Percentiles rank a stretch among this genome's conserved stretches.
phyloP scores from a whole-genome alignment of 37 sponge, comb jelly and placozoan genomes.

The Ianthella basta region DNA sequence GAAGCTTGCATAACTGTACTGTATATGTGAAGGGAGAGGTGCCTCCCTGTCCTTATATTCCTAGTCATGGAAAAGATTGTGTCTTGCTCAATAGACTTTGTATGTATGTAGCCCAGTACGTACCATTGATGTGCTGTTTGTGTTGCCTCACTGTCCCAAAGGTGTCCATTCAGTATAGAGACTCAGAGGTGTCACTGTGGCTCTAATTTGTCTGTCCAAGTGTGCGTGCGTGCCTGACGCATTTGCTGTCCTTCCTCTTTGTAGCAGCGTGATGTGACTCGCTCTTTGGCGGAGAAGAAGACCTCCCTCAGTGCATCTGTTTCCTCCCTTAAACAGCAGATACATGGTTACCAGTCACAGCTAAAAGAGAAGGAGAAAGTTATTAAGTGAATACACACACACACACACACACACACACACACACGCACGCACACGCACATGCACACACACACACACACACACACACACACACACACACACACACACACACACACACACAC shows the following conservation, averaged over 20 bases:
- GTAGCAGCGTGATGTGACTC: slow-evolving; percentile 23
- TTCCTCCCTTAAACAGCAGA: slow-evolving; percentile 48
- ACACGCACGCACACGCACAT: slow-evolving; percentile 13
- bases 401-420: slow-evolving; percentile 22
- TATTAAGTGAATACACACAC: slow-evolving; percentile 21
- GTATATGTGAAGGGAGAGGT: no score
- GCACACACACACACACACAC: slow-evolving; percentile 11
- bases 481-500: slow-evolving; percentile 22
- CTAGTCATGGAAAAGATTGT: no score
- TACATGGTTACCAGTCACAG: slow-evolving; percentile 50
- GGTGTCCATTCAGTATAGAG: no score
- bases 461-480: slow-evolving; percentile 15
- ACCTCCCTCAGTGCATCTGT: slow-evolving; percentile 21
- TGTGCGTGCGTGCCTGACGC: not conserved
- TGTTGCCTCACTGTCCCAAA: no score
- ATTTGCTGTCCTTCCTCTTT: not conserved
- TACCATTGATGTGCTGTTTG: no score
- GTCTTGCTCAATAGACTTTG: no score
- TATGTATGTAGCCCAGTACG: no score
- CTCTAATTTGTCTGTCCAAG: not conserved
- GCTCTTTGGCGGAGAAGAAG: slow-evolving; percentile 26
- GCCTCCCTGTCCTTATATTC: no score
- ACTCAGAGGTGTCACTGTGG: no score
- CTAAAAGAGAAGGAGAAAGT: slow-evolving; percentile 64
- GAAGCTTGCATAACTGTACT: no score